These are phyloP conservation scores for Enteromius mattozi DNA, from an alignment of 2,797 vertebrate genomes.

Conservation along the genomic window DNA sequence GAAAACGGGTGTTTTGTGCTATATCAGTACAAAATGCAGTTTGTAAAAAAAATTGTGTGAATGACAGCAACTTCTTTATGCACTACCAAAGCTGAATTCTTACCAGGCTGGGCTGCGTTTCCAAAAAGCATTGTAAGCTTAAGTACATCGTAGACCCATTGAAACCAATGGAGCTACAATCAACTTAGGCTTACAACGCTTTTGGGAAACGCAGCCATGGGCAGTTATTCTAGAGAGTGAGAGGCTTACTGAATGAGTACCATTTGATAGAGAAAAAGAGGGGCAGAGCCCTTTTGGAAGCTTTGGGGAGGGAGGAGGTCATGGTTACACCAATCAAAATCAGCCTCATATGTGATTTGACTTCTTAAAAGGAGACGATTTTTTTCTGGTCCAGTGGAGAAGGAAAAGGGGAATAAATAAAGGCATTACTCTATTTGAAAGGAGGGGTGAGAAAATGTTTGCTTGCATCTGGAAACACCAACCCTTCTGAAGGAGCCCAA, in stretches of 20 bases:
- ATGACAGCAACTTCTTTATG: neutral
- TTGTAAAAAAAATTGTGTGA: neutral
- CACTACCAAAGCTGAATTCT: neutral
- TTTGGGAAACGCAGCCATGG: no score
- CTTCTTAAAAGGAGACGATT: conserved; percentile 48
- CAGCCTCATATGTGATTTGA: conserved; percentile 57
- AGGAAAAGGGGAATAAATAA: neutral
- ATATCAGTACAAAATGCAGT: neutral
- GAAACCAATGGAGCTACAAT: no score
- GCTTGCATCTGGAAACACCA: conserved; percentile 15
- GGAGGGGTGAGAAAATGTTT: neutral
- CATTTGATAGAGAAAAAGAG: neutral
- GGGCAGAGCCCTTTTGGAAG: neutral
- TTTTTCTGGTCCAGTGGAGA: neutral
- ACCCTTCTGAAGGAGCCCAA: neutral
- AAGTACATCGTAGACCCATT: no score
- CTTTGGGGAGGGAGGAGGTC: neutral
- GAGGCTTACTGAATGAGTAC: conserved; percentile 33
- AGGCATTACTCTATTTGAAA: neutral
- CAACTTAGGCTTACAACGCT: no score
- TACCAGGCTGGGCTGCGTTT: neutral
- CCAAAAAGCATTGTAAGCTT: no score
- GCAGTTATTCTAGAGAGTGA: neutral
- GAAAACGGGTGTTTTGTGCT: neutral
- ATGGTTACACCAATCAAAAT: conserved; percentile 58